phyloP scores from a whole-genome alignment of 2,888 invertebrate species.

The Aleiodes alternator region DNA sequence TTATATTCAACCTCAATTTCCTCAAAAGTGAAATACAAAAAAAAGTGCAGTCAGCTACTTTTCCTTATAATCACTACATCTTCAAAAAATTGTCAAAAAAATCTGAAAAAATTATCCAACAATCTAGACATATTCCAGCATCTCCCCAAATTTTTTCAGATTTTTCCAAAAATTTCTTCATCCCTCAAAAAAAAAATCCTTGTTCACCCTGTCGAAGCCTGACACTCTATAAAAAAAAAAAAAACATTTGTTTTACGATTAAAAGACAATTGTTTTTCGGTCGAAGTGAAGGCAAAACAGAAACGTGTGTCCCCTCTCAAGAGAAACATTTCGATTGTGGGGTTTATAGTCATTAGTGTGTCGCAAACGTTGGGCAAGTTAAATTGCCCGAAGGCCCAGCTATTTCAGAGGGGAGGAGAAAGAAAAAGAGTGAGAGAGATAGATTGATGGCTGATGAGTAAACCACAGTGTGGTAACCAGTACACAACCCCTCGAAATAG shows the following conservation, averaged over 20 bases:
- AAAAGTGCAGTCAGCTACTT: no score
- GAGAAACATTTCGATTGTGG: no score
- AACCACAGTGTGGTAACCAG: background rate
- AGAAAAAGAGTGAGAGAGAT: background rate
- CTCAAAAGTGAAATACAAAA: no score
- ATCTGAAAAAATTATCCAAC: background rate
- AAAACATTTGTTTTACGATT: constrained; percentile 30
- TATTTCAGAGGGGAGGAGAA: constrained; percentile 27
- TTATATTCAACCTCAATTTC: no score
- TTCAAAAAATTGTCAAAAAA: no score
- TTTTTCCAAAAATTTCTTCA: background rate
- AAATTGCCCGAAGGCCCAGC: constrained; percentile 70
- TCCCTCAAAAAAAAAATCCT: no score
- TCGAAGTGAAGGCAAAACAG: constrained; percentile 2
- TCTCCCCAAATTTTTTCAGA: background rate
- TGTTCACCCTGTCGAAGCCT: no score
- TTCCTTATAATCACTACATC: no score
- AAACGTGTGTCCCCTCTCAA: background rate
- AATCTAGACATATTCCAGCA: background rate
- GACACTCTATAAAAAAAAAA: background rate
- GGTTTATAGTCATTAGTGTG: constrained; percentile 65
- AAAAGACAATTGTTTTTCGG: constrained; percentile 22
- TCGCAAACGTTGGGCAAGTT: constrained; percentile 66
- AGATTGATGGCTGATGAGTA: no score
- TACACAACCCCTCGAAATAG: constrained; percentile 3